Percentiles rank a stretch among this genome's conserved stretches.
Evolutionary conservation across 2,113 vertebrate genomes (phyloP).

Genomic region (Amphiprion ocellaris): DNA sequence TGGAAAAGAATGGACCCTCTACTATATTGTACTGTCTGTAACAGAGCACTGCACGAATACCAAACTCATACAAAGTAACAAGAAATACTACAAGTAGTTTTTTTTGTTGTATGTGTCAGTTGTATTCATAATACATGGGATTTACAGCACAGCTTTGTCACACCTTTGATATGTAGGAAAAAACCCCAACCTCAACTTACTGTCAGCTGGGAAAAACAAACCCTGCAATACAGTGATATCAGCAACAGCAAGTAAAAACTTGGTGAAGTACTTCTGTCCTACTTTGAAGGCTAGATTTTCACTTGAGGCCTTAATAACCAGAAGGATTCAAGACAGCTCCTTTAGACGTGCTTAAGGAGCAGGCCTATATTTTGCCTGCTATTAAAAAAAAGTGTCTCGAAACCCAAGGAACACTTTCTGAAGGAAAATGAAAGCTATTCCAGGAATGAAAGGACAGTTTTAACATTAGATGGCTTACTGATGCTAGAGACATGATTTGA

Average conservation of each 20-base stretch:
- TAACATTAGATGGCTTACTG: no score
- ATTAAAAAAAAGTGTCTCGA: background rate
- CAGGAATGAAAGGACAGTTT: no score
- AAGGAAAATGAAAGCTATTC: background rate
- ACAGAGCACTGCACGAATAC: slow-evolving; percentile 4
- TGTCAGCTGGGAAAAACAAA: background rate
- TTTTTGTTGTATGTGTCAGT: background rate
- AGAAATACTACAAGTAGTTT: slow-evolving; percentile 2
- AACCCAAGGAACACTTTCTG: no score
- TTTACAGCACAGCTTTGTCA: background rate
- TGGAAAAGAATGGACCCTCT: background rate
- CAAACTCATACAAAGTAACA: slow-evolving; percentile 18
- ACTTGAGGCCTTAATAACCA: background rate
- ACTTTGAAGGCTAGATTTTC: background rate
- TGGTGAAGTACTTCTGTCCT: background rate
- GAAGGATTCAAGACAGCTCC: background rate
- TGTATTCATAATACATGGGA: background rate
- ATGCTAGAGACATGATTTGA: no score
- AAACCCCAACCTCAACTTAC: slow-evolving; percentile 3
- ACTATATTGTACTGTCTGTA: background rate
- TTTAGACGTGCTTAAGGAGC: background rate
- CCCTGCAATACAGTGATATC: slow-evolving; percentile 12
- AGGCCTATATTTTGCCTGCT: background rate
- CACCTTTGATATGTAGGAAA: background rate
- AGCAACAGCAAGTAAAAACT: slow-evolving; percentile 9